These are phyloP conservation scores for Atlantisia rogersi DNA, from an alignment of 2,113 vertebrate genomes.

Conservation along the genomic window DNA sequence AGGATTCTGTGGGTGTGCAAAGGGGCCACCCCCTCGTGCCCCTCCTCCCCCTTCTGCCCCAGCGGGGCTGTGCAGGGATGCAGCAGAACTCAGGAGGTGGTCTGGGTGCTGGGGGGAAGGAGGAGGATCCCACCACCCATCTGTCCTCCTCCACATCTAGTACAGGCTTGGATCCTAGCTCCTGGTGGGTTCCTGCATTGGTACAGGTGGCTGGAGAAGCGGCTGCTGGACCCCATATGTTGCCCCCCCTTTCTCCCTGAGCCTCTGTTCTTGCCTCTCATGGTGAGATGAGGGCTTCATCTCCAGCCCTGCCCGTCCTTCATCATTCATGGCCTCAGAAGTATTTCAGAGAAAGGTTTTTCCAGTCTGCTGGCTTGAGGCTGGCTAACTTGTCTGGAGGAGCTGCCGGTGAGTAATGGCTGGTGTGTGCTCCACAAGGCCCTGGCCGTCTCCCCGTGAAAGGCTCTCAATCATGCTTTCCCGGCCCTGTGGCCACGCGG, in stretches of 20 bases:
- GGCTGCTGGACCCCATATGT: neutral
- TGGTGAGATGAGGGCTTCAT: neutral
- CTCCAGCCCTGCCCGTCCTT: neutral
- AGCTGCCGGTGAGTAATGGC: neutral
- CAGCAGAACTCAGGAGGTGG: neutral
- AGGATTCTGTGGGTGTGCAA: neutral
- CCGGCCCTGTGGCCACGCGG: neutral
- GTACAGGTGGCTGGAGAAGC: neutral
- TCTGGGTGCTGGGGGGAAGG: neutral
- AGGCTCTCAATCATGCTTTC: neutral
- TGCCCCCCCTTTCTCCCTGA: neutral
- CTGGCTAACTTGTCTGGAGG: neutral
- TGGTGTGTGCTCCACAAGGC: conserved; percentile 11
- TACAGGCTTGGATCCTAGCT: no score
- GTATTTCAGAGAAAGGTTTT: neutral
- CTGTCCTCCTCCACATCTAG: no score
- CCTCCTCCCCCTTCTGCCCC: no score
- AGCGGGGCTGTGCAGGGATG: neutral
- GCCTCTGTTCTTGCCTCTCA: neutral
- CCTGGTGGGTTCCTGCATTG: neutral
- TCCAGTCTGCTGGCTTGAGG: neutral
- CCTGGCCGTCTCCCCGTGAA: neutral
- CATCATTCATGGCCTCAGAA: neutral
- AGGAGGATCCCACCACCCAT: no score
- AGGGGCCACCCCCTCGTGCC: neutral